Conservation (phyloP, 2,888 invertebrate genomes). For the Diadegma fenestrale region DNA sequence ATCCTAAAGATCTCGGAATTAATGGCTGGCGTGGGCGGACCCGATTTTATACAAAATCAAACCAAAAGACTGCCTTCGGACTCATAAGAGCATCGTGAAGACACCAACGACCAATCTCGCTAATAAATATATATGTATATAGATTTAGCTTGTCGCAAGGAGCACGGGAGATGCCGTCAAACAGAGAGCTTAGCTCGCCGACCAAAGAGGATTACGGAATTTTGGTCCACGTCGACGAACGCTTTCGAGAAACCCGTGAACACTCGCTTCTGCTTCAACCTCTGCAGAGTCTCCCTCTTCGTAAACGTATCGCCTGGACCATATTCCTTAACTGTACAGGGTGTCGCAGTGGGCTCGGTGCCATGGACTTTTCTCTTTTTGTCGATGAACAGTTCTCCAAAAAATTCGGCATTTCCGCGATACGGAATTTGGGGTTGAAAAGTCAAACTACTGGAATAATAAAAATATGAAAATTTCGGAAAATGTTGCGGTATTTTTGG, state of each 20-base stretch:
- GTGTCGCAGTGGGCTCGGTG: neutral
- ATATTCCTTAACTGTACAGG: constrained; percentile 6
- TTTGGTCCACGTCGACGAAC: constrained; percentile 70
- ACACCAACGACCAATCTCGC: constrained; percentile 23
- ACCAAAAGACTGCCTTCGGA: neutral
- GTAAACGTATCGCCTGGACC: constrained; percentile 41
- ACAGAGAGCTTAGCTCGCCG: constrained; percentile 83
- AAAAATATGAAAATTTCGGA: neutral
- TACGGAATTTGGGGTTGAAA: neutral
- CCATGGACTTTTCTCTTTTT: neutral
- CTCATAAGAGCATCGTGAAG: constrained; percentile 14
- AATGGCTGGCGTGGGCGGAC: constrained; percentile 27
- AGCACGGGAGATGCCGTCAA: constrained; percentile 76
- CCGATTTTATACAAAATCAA: constrained; percentile 22
- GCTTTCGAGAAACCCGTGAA: constrained; percentile 46
- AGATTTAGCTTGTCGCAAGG: constrained; percentile 29
- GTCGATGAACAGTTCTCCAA: neutral
- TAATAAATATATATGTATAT: constrained; percentile 27
- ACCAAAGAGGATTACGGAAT: constrained; percentile 84
- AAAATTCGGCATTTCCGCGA: neutral
- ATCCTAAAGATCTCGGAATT: neutral
- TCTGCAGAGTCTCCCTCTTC: neutral
- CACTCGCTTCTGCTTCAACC: constrained; percentile 43
- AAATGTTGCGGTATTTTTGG: neutral
- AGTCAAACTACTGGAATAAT: neutral